Conservation (phyloP, 2,113 vertebrate genomes). For the Taurulus bubalis region DNA sequence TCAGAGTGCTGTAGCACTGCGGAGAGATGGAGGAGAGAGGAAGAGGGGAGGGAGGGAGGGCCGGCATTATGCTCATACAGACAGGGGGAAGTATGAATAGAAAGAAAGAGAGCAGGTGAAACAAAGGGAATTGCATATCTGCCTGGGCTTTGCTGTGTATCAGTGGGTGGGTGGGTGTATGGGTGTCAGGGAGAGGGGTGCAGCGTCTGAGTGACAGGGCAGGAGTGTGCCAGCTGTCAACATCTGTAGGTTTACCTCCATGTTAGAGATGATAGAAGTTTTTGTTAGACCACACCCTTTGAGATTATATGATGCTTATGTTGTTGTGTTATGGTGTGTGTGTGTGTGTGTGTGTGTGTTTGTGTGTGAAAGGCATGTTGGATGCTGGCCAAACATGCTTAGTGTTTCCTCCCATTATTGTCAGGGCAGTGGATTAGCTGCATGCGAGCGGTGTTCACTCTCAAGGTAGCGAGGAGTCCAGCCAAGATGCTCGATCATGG, state of each 20-base stretch:
- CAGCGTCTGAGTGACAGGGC: background rate
- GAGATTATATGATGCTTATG: constrained; percentile 31
- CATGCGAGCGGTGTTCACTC: constrained; percentile 46
- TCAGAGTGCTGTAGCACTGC: constrained; percentile 69
- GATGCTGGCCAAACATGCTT: constrained; percentile 64
- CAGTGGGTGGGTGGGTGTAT: background rate
- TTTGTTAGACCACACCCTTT: constrained; percentile 69
- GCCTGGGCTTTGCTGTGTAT: constrained; percentile 33
- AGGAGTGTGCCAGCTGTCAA: constrained; percentile 58
- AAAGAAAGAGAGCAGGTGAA: constrained; percentile 27
- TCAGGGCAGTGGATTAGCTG: constrained; percentile 67
- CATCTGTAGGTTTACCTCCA: constrained; percentile 54
- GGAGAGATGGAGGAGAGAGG: constrained; percentile 54
- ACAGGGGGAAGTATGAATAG: constrained; percentile 48
- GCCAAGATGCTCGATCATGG: constrained; percentile 32
- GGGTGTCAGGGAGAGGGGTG: background rate
- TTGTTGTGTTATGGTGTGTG: constrained; percentile 14
- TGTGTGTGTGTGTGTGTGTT: background rate
- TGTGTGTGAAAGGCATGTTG: constrained; percentile 37
- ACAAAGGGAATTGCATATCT: constrained; percentile 37
- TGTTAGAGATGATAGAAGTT: constrained; percentile 62
- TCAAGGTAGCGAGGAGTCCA: constrained; percentile 14
- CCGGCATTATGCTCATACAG: constrained; percentile 50
- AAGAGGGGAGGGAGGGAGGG: constrained; percentile 32
- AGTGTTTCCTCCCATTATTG: constrained; percentile 59